Evolutionary conservation across 2,888 invertebrate species (phyloP).

Genomic region (Omphaloscelis lunosa): DNA sequence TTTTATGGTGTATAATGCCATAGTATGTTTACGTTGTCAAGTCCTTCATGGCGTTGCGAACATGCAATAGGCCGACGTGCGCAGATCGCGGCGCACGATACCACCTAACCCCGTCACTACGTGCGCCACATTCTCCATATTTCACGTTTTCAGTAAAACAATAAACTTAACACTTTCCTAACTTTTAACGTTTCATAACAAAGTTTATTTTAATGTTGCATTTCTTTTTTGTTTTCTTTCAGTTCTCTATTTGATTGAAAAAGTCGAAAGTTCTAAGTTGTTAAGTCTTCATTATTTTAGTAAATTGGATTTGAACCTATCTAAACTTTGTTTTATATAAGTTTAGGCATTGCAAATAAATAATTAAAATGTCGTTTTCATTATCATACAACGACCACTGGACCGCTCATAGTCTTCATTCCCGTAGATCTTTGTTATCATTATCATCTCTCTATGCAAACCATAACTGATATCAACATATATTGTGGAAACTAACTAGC

Average conservation of each 20-base stretch:
- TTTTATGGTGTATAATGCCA: constrained; percentile 55
- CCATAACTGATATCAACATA: neutral
- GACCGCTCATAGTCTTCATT: neutral
- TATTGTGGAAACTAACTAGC: constrained; percentile 21
- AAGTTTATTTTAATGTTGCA: constrained; percentile 43
- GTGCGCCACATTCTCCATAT: constrained; percentile 53
- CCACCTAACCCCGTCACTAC: constrained; percentile 51
- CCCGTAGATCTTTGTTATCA: neutral
- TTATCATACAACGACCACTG: neutral
- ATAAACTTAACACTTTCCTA: constrained; percentile 36
- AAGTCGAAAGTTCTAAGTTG: constrained; percentile 7
- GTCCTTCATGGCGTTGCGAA: constrained; percentile 61
- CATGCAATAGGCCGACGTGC: constrained; percentile 73
- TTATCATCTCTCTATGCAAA: constrained; percentile 12
- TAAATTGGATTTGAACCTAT: constrained; percentile 6
- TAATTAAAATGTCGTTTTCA: neutral
- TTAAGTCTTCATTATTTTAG: no score
- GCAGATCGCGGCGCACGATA: constrained; percentile 73
- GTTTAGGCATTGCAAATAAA: no score
- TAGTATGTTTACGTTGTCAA: constrained; percentile 56
- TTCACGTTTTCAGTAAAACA: constrained; percentile 56
- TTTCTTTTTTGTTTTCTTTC: constrained; percentile 20
- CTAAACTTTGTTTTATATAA: neutral
- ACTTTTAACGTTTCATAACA: constrained; percentile 37
- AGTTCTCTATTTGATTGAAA: constrained; percentile 26